These are phyloP conservation scores for Stenodera caucasica DNA, from an alignment of 2,888 invertebrate genomes.

Conservation along the genomic window DNA sequence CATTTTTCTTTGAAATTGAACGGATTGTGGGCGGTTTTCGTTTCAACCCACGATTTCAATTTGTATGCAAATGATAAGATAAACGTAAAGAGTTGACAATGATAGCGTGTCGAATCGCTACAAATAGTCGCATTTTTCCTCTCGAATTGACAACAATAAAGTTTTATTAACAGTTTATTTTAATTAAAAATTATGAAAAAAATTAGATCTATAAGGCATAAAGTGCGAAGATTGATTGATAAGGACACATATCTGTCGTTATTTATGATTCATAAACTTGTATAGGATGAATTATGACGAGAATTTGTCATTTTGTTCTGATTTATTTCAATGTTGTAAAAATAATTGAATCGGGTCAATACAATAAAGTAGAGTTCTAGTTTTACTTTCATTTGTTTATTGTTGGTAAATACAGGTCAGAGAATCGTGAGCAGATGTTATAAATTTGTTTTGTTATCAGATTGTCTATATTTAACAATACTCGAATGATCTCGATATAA, in stretches of 20 bases:
- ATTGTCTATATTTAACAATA: not conserved
- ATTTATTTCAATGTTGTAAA: not conserved
- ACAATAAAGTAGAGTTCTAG: not conserved
- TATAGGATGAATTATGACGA: not conserved
- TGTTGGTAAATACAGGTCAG: not conserved
- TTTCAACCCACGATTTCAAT: slow-evolving; percentile 28
- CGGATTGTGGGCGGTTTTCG: not conserved
- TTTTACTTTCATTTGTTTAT: not conserved
- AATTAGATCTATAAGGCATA: not conserved
- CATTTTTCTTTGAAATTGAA: not conserved
- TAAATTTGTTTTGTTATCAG: slow-evolving; percentile 14
- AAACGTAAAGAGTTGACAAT: slow-evolving; percentile 25
- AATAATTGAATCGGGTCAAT: not conserved
- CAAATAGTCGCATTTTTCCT: not conserved
- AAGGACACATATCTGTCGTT: not conserved
- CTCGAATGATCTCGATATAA: not conserved
- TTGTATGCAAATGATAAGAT: slow-evolving; percentile 29
- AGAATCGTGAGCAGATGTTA: not conserved
- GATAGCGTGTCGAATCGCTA: slow-evolving; percentile 21
- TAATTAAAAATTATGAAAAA: not conserved
- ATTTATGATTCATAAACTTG: not conserved
- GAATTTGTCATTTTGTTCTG: not conserved
- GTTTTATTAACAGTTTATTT: not conserved
- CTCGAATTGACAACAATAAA: not conserved
- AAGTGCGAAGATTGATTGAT: not conserved